Conservation (phyloP, 2,113 vertebrate genomes). For the Hiodon alosoides region DNA sequence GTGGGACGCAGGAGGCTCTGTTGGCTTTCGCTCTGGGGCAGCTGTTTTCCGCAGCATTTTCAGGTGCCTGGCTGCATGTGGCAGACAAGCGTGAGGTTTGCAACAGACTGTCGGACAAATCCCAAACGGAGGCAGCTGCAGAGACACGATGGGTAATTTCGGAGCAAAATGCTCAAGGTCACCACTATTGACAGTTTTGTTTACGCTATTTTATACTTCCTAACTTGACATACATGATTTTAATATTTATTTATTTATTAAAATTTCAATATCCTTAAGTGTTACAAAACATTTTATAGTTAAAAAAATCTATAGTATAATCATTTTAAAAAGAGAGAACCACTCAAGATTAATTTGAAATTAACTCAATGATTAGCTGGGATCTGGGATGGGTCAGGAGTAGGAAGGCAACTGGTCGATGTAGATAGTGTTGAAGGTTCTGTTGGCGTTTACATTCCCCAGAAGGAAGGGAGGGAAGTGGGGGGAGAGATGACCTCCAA, state of each 20-base stretch:
- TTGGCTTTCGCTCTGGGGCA: conserved; percentile 49
- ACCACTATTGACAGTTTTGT: too few species aligned
- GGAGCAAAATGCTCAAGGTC: not conserved
- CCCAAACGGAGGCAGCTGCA: conserved; percentile 14
- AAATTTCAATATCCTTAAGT: too few species aligned
- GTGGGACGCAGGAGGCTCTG: conserved; percentile 22
- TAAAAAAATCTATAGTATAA: not conserved
- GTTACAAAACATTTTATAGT: too few species aligned
- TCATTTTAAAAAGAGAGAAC: conserved; percentile 15
- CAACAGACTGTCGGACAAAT: conserved; percentile 49
- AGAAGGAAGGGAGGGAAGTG: not conserved
- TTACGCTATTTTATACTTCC: too few species aligned
- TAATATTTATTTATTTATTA: too few species aligned
- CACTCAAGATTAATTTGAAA: too few species aligned
- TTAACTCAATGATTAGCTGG: too few species aligned
- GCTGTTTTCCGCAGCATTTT: conserved; percentile 38
- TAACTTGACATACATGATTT: too few species aligned
- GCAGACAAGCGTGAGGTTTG: conserved; percentile 54
- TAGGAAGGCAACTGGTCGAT: too few species aligned
- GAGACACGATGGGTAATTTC: not conserved
- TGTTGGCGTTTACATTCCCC: not conserved
- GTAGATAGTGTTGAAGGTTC: too few species aligned
- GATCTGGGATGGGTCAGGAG: too few species aligned
- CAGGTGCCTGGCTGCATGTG: conserved; percentile 34
- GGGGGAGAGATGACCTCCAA: not conserved